A percentile compares a stretch with the other conserved stretches of the same genome.
Conservation (phyloP, 2,888 invertebrate species). For the Allolobophora icterica region DNA sequence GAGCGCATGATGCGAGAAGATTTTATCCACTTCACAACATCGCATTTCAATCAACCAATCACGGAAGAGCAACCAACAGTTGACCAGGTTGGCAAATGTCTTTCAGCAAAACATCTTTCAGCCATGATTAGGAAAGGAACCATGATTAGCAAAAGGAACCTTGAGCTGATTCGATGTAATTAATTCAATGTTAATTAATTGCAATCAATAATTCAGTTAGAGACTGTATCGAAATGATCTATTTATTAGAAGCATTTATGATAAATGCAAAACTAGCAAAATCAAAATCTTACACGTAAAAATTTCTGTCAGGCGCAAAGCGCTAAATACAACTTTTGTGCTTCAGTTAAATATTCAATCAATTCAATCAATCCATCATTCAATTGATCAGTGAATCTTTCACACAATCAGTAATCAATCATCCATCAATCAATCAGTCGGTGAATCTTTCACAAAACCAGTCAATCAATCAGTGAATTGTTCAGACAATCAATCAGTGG, state of each 20-base stretch:
- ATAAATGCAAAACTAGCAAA: neutral
- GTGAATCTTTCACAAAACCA: no score
- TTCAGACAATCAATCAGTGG: no score
- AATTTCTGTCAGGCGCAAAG: neutral
- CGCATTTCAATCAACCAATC: conserved; percentile 86
- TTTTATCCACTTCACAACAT: conserved; percentile 87
- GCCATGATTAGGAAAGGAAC: neutral
- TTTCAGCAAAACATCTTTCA: neutral
- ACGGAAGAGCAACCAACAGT: conserved; percentile 66
- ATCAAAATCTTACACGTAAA: neutral
- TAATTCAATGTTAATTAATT: neutral
- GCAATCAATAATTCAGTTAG: neutral
- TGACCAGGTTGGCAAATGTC: conserved; percentile 59
- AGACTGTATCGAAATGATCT: neutral
- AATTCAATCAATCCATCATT: neutral
- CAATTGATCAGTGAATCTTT: neutral
- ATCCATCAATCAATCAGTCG: no score
- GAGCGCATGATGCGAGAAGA: conserved; percentile 96
- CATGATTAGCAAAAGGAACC: neutral
- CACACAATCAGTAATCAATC: neutral
- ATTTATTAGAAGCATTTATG: neutral
- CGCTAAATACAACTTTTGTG: neutral
- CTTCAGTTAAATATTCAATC: neutral
- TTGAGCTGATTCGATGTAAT: neutral
- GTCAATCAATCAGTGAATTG: no score